phyloP scores from a whole-genome alignment of 2,797 vertebrate species.

The Sebastes hubbsi region DNA sequence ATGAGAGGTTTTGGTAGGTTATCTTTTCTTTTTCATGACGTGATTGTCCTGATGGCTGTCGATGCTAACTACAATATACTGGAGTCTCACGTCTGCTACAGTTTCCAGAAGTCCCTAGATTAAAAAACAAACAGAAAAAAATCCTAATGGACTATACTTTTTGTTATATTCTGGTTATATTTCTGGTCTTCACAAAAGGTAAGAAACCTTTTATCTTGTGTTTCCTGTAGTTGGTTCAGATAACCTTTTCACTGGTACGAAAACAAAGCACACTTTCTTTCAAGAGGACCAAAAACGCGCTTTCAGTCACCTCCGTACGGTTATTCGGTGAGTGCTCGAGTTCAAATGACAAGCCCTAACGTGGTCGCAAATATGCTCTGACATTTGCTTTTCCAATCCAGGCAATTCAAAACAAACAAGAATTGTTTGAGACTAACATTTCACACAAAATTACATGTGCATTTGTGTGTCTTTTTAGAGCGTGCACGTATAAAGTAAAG shows the following conservation, averaged over 20 bases:
- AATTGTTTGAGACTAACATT: neutral
- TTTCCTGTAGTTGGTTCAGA: neutral
- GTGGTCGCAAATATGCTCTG: neutral
- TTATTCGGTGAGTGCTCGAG: neutral
- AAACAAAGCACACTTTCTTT: neutral
- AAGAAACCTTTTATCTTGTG: neutral
- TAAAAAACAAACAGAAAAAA: neutral
- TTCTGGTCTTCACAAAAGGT: neutral
- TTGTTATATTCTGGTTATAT: neutral
- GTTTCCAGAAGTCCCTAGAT: neutral
- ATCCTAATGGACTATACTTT: neutral
- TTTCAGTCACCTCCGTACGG: neutral
- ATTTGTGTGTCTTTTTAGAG: neutral
- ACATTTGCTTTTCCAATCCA: neutral
- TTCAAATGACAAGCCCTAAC: neutral
- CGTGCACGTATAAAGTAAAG: neutral
- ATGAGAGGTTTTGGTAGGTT: constrained; percentile 60
- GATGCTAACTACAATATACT: neutral
- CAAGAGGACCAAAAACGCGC: neutral
- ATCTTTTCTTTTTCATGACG: constrained; percentile 9
- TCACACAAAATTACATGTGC: neutral
- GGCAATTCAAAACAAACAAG: neutral
- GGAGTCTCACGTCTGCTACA: neutral
- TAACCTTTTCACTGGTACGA: neutral
- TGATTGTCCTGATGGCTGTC: neutral